Conservation (phyloP, 2,797 vertebrate genomes). For the Pipistrellus pygmaeus region DNA sequence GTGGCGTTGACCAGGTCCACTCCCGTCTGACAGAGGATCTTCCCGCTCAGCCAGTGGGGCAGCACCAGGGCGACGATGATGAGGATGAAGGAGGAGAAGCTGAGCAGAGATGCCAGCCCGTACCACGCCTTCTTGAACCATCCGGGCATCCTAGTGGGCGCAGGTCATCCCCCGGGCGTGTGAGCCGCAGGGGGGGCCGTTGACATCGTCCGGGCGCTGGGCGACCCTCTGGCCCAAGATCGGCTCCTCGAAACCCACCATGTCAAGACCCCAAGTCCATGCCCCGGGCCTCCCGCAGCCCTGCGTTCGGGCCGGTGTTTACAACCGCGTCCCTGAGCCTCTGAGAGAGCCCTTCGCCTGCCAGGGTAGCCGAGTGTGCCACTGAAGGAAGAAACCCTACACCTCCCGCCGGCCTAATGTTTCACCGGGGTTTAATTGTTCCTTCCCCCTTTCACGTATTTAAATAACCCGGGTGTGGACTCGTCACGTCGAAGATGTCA, state of each 20-base stretch:
- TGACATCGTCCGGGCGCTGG: background rate
- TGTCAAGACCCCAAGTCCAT: background rate
- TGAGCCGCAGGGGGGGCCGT: background rate
- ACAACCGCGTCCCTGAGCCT: constrained; percentile 58
- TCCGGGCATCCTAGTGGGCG: constrained; percentile 91
- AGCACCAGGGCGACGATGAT: constrained; percentile 92
- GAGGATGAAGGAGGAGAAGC: constrained; percentile 92
- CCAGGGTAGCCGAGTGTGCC: background rate
- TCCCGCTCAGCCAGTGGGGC: constrained; percentile 94
- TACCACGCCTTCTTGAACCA: constrained; percentile 94
- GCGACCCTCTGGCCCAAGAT: background rate
- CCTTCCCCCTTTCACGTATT: constrained; percentile 79
- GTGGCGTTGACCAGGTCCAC: constrained; percentile 97
- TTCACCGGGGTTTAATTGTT: constrained; percentile 86
- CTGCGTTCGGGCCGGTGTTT: constrained; percentile 34
- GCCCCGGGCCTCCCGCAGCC: background rate
- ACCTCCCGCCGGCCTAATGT: constrained; percentile 81
- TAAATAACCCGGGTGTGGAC: constrained; percentile 69
- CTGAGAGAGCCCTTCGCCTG: constrained; percentile 9
- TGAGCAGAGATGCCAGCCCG: constrained; percentile 91
- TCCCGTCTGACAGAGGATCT: constrained; percentile 96
- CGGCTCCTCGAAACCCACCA: background rate
- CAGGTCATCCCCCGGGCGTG: constrained; percentile 84
- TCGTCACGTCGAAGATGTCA: background rate
- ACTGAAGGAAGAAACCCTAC: constrained; percentile 84